A percentile compares a stretch with the other conserved stretches of the same genome.
Evolutionary conservation across 2,797 vertebrate genomes (phyloP).

Genomic region (Lerista edwardsae): DNA sequence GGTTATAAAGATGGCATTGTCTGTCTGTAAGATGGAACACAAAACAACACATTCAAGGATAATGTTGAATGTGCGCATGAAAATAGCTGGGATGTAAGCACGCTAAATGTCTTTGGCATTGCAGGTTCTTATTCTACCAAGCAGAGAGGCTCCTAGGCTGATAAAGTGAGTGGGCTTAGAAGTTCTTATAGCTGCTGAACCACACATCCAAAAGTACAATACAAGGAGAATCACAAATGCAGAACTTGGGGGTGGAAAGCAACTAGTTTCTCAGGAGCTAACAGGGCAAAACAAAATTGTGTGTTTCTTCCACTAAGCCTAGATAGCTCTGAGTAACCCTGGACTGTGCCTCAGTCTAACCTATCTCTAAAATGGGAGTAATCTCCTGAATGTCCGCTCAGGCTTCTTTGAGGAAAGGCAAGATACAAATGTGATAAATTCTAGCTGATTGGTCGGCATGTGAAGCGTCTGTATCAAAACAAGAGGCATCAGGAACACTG

Average conservation of each 20-base stretch:
- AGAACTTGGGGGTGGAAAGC: neutral
- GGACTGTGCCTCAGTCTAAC: neutral
- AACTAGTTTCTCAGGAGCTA: neutral
- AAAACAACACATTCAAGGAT: neutral
- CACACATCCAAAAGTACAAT: neutral
- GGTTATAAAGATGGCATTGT: neutral
- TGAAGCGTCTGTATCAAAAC: neutral
- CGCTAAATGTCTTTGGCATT: neutral
- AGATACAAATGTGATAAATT: neutral
- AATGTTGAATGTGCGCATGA: neutral
- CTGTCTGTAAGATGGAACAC: neutral
- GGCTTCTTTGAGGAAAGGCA: neutral
- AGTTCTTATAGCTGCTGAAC: neutral
- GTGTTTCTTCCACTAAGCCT: too few species aligned
- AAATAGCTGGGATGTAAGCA: neutral
- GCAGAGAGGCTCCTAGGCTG: too few species aligned
- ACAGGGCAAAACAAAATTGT: neutral
- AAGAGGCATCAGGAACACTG: neutral
- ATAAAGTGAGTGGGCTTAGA: neutral
- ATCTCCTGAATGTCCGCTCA: too few species aligned
- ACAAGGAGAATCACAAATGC: neutral
- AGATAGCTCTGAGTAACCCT: too few species aligned
- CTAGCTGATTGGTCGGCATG: neutral
- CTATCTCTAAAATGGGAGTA: too few species aligned
- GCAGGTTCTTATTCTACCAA: neutral